These are phyloP conservation scores for Peromyscus eremicus DNA, from an alignment of 2,797 vertebrate genomes.

Conservation along the genomic window DNA sequence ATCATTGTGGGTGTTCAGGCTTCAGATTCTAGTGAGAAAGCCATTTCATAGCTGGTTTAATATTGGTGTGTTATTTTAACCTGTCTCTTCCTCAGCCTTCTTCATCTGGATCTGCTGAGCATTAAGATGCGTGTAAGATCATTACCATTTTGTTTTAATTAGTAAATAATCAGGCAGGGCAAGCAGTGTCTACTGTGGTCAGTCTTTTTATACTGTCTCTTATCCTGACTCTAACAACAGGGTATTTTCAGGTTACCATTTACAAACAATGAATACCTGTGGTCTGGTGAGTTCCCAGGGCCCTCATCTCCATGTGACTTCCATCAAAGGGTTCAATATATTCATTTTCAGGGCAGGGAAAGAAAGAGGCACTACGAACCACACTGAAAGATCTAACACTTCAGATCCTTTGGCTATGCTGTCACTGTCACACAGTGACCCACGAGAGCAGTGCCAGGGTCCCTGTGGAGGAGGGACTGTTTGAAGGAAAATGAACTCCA, in stretches of 20 bases:
- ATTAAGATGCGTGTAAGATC: background rate
- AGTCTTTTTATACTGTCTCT: constrained; percentile 11
- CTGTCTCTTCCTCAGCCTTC: background rate
- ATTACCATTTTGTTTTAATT: constrained; percentile 25
- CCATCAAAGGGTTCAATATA: background rate
- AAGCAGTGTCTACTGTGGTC: background rate
- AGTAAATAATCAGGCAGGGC: constrained; percentile 17
- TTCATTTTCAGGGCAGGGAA: background rate
- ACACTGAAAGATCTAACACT: background rate
- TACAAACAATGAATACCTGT: constrained; percentile 14
- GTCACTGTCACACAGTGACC: background rate
- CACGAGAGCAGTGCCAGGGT: background rate
- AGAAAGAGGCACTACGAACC: background rate
- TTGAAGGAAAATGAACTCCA: background rate
- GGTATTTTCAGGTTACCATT: background rate
- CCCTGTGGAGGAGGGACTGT: background rate
- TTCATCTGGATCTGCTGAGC: background rate
- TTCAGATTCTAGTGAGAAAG: background rate
- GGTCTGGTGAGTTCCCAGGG: background rate
- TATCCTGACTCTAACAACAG: background rate
- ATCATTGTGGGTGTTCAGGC: background rate
- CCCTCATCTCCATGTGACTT: background rate
- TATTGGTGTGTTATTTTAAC: background rate
- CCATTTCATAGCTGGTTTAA: background rate
- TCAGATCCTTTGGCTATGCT: background rate